Evolutionary conservation across 1,140 invertebrate genomes (phyloP).

Genomic region (Orussus abietinus): DNA sequence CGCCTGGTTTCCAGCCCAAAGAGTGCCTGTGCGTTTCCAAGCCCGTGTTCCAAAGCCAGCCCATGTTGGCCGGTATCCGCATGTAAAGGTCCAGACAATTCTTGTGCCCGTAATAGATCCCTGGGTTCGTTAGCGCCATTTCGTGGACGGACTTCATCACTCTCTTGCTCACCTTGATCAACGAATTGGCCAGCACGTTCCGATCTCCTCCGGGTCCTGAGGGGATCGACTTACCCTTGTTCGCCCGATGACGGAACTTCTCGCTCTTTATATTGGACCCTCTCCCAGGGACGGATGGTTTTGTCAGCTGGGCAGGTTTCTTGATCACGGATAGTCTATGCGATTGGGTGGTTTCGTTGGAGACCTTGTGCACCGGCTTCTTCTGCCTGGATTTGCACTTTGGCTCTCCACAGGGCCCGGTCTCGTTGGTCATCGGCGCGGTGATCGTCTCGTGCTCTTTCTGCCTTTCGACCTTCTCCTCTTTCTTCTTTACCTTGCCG

Average conservation of each 20-base stretch:
- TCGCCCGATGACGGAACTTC: not conserved
- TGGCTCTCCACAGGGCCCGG: slow-evolving; percentile 10
- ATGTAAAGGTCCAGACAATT: slow-evolving; percentile 36
- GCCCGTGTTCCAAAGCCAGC: slow-evolving; percentile 43
- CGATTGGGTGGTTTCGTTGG: no score
- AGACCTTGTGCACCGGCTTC: not conserved
- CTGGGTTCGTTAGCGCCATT: slow-evolving; percentile 29
- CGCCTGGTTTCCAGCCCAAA: slow-evolving; percentile 24
- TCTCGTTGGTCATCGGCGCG: slow-evolving; percentile 1
- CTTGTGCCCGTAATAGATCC: slow-evolving; percentile 37
- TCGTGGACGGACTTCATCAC: slow-evolving; percentile 32
- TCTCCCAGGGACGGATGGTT: not conserved
- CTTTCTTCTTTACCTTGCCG: not conserved
- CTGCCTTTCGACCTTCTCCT: not conserved
- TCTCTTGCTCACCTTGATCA: slow-evolving; percentile 28
- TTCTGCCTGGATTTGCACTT: slow-evolving; percentile 10
- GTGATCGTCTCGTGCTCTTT: not conserved
- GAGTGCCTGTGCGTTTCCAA: slow-evolving; percentile 7
- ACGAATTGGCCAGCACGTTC: slow-evolving; percentile 1
- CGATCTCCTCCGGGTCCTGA: not conserved
- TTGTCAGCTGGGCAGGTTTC: not conserved
- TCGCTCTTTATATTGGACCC: not conserved
- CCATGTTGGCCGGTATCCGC: slow-evolving; percentile 44
- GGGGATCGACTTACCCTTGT: not conserved
- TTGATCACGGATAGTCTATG: not conserved